Evolutionary conservation across 2,888 invertebrate species (phyloP).

Genomic region (Zootermopsis nevadensis): DNA sequence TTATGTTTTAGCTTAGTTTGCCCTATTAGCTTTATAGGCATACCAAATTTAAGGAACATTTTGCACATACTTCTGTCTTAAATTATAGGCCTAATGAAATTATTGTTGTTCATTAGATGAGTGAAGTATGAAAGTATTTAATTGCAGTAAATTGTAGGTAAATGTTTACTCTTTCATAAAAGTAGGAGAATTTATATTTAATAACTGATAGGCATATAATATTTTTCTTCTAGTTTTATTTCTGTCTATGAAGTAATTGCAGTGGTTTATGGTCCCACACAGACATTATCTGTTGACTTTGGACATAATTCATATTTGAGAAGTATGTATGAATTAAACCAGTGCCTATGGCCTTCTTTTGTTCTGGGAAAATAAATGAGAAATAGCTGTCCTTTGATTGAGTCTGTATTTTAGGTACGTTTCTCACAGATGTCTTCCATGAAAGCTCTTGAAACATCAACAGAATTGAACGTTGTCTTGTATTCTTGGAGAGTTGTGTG

Average conservation of each 20-base stretch:
- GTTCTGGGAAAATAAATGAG: not conserved
- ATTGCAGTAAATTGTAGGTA: too few relatives aligned
- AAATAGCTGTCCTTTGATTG: not conserved
- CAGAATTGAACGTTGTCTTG: constrained; percentile 2
- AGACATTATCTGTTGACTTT: not conserved
- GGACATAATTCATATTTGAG: not conserved
- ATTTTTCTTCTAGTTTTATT: too few relatives aligned
- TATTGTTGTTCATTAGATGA: too few relatives aligned
- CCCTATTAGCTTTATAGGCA: too few relatives aligned
- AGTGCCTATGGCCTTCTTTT: not conserved
- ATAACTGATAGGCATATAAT: too few relatives aligned
- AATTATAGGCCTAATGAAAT: too few relatives aligned
- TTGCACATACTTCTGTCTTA: too few relatives aligned
- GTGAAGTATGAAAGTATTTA: too few relatives aligned
- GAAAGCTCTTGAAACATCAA: constrained; percentile 18
- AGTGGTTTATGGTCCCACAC: not conserved
- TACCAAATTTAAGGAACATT: too few relatives aligned
- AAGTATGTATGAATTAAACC: not conserved
- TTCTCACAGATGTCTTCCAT: constrained; percentile 30
- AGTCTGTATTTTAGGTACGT: constrained; percentile 11
- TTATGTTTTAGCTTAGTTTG: too few relatives aligned
- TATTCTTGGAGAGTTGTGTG: not conserved
- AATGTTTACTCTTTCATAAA: too few relatives aligned
- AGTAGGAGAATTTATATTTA: too few relatives aligned
- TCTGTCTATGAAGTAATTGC: not conserved